phyloP scores from a whole-genome alignment of 2,113 vertebrate genomes.

The Malurus cyaneus region DNA sequence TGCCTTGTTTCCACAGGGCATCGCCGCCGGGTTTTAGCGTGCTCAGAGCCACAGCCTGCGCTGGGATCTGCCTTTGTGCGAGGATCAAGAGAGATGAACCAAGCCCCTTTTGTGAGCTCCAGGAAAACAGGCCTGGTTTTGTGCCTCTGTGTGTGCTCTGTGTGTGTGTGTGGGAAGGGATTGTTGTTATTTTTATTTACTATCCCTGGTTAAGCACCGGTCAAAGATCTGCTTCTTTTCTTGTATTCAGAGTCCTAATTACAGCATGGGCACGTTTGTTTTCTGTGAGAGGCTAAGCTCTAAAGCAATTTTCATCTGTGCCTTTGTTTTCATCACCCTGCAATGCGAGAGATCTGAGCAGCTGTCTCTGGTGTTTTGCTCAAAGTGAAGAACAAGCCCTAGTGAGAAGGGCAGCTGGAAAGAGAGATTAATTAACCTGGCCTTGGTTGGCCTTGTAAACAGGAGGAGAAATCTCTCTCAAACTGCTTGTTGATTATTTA shows the following conservation, averaged over 20 bases:
- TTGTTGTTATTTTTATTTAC: slow-evolving; percentile 50
- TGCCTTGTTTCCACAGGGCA: slow-evolving; percentile 20
- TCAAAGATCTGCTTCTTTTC: slow-evolving; percentile 21
- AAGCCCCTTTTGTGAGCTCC: not conserved
- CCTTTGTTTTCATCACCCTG: slow-evolving; percentile 56
- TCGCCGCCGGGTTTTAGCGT: slow-evolving; percentile 7
- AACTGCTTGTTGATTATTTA: slow-evolving; percentile 48
- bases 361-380: slow-evolving; percentile 40
- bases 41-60: not conserved
- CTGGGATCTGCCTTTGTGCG: slow-evolving; percentile 20
- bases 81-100: slow-evolving; percentile 13
- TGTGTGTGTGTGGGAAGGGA: not conserved
- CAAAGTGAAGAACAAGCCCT: slow-evolving; percentile 48
- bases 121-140: not conserved
- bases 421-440: slow-evolving; percentile 62
- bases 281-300: slow-evolving; percentile 17
- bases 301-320: slow-evolving; percentile 47
- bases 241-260: slow-evolving; percentile 15
- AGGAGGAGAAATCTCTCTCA: slow-evolving; percentile 22
- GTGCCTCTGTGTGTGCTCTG: not conserved
- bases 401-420: slow-evolving; percentile 49
- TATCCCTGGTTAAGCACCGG: not conserved
- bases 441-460: slow-evolving; percentile 39
- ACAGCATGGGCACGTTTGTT: not conserved
- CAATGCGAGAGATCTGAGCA: slow-evolving; percentile 47